Conservation (phyloP, 1,140 invertebrate genomes). For the Battus philenor region DNA sequence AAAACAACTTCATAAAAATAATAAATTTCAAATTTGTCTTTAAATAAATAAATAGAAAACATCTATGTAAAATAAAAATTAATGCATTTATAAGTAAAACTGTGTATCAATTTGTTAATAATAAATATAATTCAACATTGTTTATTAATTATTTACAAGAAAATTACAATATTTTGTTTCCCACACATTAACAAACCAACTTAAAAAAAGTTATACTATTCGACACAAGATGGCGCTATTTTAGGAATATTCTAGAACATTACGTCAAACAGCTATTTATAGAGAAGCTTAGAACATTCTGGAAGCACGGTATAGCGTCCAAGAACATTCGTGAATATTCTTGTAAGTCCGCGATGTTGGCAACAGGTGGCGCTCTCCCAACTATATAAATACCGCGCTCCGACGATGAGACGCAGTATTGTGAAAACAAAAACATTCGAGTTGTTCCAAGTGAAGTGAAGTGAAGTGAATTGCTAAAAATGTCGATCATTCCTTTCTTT, state of each 20-base stretch:
- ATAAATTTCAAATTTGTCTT: too few species aligned
- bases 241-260: slow-evolving; percentile 14
- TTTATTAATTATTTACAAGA: background rate
- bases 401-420: slow-evolving; percentile 20
- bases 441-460: slow-evolving; percentile 11
- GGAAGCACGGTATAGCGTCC: slow-evolving; percentile 14
- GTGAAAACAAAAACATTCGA: slow-evolving; percentile 19
- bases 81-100: background rate
- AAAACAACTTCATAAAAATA: too few species aligned
- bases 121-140: background rate
- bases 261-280: too few species aligned
- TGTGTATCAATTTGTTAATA: background rate
- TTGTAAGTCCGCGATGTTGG: slow-evolving; percentile 15
- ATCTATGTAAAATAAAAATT: background rate
- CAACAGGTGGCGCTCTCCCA: slow-evolving; percentile 42
- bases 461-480: slow-evolving; percentile 24
- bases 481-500: slow-evolving; percentile 50
- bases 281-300: slow-evolving; percentile 28
- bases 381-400: slow-evolving; percentile 40
- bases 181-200: background rate
- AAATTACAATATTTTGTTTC: too few species aligned
- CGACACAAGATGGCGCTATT: slow-evolving; percentile 18
- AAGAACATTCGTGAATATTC: slow-evolving; percentile 34
- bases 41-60: too few species aligned
- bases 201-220: slow-evolving; percentile 8